A percentile compares a stretch with the other conserved stretches of the same genome.
These are phyloP conservation scores for Chroicocephalus ridibundus DNA, from an alignment of 2,113 vertebrate genomes.

Conservation along the genomic window DNA sequence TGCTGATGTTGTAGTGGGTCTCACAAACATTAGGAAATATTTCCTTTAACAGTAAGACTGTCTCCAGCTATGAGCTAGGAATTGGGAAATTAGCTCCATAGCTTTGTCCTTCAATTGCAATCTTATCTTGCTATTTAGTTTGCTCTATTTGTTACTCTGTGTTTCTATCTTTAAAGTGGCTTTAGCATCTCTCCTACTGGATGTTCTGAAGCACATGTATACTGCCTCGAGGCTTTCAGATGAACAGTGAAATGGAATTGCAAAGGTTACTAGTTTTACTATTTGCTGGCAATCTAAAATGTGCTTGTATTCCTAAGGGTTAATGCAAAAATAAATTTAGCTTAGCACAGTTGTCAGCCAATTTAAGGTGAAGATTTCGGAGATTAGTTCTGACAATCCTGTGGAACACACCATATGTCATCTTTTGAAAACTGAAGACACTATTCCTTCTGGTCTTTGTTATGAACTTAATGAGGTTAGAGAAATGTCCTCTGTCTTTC, in stretches of 20 bases:
- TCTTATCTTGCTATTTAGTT: neutral
- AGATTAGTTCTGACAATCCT: conserved; percentile 67
- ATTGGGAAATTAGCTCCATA: neutral
- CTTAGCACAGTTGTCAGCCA: conserved; percentile 55
- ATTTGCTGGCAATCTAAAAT: neutral
- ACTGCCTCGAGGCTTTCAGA: neutral
- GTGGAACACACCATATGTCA: conserved; percentile 68
- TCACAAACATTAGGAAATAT: neutral
- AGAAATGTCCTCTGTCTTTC: conserved; percentile 51
- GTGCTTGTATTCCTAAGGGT: conserved; percentile 52
- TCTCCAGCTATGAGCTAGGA: neutral
- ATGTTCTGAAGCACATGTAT: neutral
- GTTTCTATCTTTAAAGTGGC: neutral
- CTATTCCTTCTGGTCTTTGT: conserved; percentile 66
- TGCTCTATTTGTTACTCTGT: neutral
- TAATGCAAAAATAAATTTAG: conserved; percentile 52
- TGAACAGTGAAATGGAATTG: neutral
- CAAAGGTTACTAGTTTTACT: conserved; percentile 4
- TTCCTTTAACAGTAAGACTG: neutral
- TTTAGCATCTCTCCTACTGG: neutral
- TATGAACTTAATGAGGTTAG: conserved; percentile 64
- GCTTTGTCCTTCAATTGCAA: neutral
- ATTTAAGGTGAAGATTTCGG: conserved; percentile 66
- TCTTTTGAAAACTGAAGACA: conserved; percentile 53
- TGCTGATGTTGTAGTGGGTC: neutral